phyloP scores from a whole-genome alignment of 2,888 invertebrate species.

The Acheta domesticus region DNA sequence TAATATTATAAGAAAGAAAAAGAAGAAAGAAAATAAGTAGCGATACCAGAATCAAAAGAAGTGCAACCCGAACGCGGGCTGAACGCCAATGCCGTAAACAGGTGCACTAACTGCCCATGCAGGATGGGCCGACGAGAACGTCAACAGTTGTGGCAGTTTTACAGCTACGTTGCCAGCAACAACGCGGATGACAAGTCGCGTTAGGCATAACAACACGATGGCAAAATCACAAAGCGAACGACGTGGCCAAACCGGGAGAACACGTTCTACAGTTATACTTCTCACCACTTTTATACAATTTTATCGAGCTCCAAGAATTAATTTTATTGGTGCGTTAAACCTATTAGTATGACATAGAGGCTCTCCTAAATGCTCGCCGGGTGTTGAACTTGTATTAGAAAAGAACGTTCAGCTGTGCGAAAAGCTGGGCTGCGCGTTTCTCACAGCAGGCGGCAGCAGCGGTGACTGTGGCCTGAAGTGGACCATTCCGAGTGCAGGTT shows the following conservation, averaged over 20 bases:
- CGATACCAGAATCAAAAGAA: too few species aligned
- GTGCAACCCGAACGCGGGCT: too few species aligned
- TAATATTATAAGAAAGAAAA: too few species aligned
- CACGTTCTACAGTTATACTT: conserved; percentile 24
- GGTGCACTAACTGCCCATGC: too few species aligned
- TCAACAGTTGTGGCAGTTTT: neutral
- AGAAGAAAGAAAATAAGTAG: too few species aligned
- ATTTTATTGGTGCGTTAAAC: conserved; percentile 5
- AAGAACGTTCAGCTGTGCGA: neutral
- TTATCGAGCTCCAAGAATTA: neutral
- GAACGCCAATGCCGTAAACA: too few species aligned
- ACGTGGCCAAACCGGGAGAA: conserved; percentile 28
- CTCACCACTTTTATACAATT: neutral
- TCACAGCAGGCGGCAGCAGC: neutral
- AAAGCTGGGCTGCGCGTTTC: neutral
- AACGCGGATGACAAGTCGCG: neutral
- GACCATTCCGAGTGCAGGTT: too few species aligned
- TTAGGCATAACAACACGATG: neutral
- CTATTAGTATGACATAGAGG: conserved; percentile 18
- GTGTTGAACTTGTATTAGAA: neutral
- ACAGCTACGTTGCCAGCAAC: neutral
- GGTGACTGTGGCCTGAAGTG: too few species aligned
- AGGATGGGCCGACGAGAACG: too few species aligned
- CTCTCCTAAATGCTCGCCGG: neutral
- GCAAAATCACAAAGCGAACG: conserved; percentile 6